phyloP scores from a whole-genome alignment of 2,888 invertebrate species.

The Nysson spinosus region DNA sequence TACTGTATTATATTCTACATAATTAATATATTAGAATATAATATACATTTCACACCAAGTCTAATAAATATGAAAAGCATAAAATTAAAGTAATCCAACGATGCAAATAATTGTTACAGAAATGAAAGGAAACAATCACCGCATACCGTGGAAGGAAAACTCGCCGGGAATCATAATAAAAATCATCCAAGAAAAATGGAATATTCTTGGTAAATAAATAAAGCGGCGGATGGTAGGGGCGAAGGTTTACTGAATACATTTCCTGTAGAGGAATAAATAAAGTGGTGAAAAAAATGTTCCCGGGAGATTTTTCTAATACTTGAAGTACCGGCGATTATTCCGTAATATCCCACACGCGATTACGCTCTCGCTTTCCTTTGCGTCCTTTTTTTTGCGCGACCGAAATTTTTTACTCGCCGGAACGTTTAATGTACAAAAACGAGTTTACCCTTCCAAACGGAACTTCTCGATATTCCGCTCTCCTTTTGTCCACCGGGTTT shows the following conservation, averaged over 20 bases:
- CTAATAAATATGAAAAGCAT: no score
- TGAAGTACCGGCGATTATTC: constrained; percentile 27
- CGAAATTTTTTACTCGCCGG: constrained; percentile 21
- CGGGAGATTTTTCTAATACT: constrained; percentile 23
- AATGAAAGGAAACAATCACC: no score
- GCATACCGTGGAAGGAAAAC: constrained; percentile 31
- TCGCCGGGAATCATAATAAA: constrained; percentile 1
- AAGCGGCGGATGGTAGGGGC: constrained; percentile 55
- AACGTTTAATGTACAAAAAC: constrained; percentile 27
- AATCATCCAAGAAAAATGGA: constrained; percentile 14
- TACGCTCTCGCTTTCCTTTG: constrained; percentile 13
- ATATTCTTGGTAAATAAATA: constrained; percentile 58
- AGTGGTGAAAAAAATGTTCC: constrained; percentile 24
- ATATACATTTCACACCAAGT: no score
- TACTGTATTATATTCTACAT: no score
- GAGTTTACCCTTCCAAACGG: no score
- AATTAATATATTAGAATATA: no score
- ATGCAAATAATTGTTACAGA: no score
- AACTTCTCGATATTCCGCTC: constrained; percentile 13
- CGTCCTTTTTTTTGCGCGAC: constrained; percentile 4
- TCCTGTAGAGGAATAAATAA: constrained; percentile 49
- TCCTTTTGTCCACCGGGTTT: constrained; percentile 23
- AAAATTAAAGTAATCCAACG: no score
- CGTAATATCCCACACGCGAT: constrained; percentile 18
- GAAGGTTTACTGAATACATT: constrained; percentile 61